Percentiles rank a stretch among this genome's conserved stretches.
Conservation (phyloP, 2,113 vertebrate species). For the Brachionichthys hirsutus region DNA sequence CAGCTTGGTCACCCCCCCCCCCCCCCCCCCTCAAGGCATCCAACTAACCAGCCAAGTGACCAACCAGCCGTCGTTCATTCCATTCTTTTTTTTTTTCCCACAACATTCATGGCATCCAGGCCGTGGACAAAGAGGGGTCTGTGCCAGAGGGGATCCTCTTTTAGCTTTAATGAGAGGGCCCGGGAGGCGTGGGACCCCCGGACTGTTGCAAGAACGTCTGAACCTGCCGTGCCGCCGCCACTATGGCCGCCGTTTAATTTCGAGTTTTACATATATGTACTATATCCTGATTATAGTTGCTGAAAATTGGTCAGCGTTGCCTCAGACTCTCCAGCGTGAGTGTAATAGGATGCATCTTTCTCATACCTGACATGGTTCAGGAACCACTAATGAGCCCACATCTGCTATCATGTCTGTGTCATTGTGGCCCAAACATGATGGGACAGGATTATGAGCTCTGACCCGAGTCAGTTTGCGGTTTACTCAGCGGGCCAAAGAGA, state of each 20-base stretch:
- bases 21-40: constrained; percentile 51
- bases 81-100: constrained; percentile 55
- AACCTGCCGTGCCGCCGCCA: constrained; percentile 53
- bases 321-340: not conserved
- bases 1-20: constrained; percentile 49
- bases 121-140: constrained; percentile 72
- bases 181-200: constrained; percentile 72
- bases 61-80: constrained; percentile 52
- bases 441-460: constrained; percentile 34
- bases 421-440: constrained; percentile 19
- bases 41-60: constrained; percentile 55
- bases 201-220: constrained; percentile 50
- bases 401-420: constrained; percentile 22
- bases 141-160: constrained; percentile 71
- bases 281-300: constrained; percentile 7
- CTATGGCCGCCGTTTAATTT: constrained; percentile 27
- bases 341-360: constrained; percentile 7
- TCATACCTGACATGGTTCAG: constrained; percentile 8
- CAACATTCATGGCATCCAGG: constrained; percentile 68
- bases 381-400: constrained; percentile 11
- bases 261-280: constrained; percentile 29
- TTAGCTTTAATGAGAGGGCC: constrained; percentile 78
- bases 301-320: not conserved
- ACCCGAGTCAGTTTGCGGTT: constrained; percentile 44
- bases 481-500: constrained; percentile 37